These are phyloP conservation scores for Alligator sinensis DNA, from an alignment of 2,113 vertebrate genomes.

Conservation along the genomic window DNA sequence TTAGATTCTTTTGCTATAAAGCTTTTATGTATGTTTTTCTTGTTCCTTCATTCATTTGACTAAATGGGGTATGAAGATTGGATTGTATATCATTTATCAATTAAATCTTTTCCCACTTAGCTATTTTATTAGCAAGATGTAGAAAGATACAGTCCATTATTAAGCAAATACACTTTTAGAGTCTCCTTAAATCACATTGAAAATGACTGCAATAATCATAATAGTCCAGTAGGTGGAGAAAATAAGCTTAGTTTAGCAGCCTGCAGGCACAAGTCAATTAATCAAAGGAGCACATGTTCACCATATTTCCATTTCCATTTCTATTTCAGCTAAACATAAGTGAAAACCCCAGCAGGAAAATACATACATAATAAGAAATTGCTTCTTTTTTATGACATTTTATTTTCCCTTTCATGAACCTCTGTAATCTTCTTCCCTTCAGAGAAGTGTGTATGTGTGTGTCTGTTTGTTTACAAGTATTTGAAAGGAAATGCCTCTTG, in stretches of 20 bases:
- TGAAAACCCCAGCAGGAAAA: slow-evolving; percentile 17
- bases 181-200: slow-evolving; percentile 20
- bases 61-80: background rate
- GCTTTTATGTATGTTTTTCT: background rate
- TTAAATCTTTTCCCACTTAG: background rate
- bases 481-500: slow-evolving; percentile 7
- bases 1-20: background rate
- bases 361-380: slow-evolving; percentile 28
- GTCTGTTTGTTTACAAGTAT: slow-evolving; percentile 50
- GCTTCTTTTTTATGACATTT: slow-evolving; percentile 17
- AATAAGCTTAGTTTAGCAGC: slow-evolving; percentile 44
- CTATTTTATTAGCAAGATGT: background rate
- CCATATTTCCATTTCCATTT: slow-evolving; percentile 35
- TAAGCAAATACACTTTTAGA: slow-evolving; percentile 26
- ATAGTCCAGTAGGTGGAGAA: slow-evolving; percentile 40
- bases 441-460: slow-evolving; percentile 41
- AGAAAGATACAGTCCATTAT: background rate
- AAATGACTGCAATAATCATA: background rate
- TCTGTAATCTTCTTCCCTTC: slow-evolving; percentile 48
- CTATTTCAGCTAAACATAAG: slow-evolving; percentile 14
- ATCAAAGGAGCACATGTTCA: background rate
- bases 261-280: slow-evolving; percentile 24
- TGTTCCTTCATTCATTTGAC: background rate
- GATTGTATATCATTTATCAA: background rate
- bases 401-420: slow-evolving; percentile 28